A percentile compares a stretch with the other conserved stretches of the same genome.
Evolutionary conservation across 2,888 invertebrate genomes (phyloP).

Genomic region (Eledona agricola): DNA sequence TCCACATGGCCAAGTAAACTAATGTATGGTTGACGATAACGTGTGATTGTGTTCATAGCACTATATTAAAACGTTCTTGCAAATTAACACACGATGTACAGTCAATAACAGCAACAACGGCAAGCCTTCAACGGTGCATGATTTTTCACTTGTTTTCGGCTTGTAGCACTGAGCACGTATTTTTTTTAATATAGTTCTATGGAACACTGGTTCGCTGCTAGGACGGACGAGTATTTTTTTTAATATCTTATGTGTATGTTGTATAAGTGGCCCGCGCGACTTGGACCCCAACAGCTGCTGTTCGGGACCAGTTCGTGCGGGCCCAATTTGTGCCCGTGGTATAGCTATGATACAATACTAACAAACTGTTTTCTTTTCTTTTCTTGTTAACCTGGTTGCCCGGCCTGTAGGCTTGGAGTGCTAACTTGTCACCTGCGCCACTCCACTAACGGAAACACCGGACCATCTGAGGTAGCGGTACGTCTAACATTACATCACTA

Average conservation of each 20-base stretch:
- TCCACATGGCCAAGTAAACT: slow-evolving; percentile 64
- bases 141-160: slow-evolving; percentile 18
- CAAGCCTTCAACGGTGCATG: neutral
- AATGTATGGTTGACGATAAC: slow-evolving; percentile 52
- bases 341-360: slow-evolving; percentile 59
- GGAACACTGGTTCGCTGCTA: slow-evolving; percentile 55
- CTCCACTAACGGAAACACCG: slow-evolving; percentile 58
- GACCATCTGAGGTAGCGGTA: slow-evolving; percentile 61
- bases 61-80: slow-evolving; percentile 54
- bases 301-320: slow-evolving; percentile 23
- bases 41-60: slow-evolving; percentile 57
- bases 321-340: slow-evolving; percentile 43
- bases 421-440: slow-evolving; percentile 67
- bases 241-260: slow-evolving; percentile 49
- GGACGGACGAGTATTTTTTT: slow-evolving; percentile 39
- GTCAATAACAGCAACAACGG: slow-evolving; percentile 40
- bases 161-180: slow-evolving; percentile 45
- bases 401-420: slow-evolving; percentile 76
- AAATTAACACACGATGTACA: slow-evolving; percentile 50
- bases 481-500: slow-evolving; percentile 62
- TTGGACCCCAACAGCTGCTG: too few species aligned
- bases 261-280: slow-evolving; percentile 53
- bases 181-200: slow-evolving; percentile 57
- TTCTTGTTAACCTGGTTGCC: slow-evolving; percentile 64
- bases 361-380: slow-evolving; percentile 63